Evolutionary conservation across 2,797 vertebrate genomes (phyloP).

Genomic region (Artibeus lituratus): DNA sequence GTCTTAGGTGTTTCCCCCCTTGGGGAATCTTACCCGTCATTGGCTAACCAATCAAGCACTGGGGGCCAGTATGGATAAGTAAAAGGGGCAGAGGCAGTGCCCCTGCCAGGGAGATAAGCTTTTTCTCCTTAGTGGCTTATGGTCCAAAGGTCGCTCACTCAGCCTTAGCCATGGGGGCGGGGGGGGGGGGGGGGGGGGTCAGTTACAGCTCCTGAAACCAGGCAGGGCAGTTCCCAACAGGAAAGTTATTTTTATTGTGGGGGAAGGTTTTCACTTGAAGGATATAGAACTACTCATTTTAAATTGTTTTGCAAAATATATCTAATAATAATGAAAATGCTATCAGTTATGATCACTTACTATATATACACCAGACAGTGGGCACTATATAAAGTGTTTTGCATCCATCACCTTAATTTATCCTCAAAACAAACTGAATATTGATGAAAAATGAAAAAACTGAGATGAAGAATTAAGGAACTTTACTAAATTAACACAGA

Average conservation of each 20-base stretch:
- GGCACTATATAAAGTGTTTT: neutral
- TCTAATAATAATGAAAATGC: neutral
- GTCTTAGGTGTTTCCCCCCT: no score
- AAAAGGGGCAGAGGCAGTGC: no score
- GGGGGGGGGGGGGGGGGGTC: no score
- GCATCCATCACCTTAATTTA: neutral
- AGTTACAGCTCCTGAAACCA: no score
- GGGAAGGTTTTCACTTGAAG: neutral
- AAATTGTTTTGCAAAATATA: neutral
- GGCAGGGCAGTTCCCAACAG: no score
- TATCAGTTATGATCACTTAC: neutral
- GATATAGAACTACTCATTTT: neutral
- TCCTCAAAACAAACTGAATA: neutral
- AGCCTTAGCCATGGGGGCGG: no score
- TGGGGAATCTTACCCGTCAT: no score
- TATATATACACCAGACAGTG: neutral
- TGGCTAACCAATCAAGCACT: no score
- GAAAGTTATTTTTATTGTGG: neutral
- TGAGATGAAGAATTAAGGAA: neutral
- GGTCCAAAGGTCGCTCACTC: no score
- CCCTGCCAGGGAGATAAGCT: no score
- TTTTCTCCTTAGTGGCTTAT: no score
- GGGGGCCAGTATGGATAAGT: no score
- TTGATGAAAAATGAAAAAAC: neutral
- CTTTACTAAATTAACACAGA: neutral